Evolutionary conservation across 1,140 invertebrate genomes (phyloP).

Genomic region (Chionoecetes opilio): DNA sequence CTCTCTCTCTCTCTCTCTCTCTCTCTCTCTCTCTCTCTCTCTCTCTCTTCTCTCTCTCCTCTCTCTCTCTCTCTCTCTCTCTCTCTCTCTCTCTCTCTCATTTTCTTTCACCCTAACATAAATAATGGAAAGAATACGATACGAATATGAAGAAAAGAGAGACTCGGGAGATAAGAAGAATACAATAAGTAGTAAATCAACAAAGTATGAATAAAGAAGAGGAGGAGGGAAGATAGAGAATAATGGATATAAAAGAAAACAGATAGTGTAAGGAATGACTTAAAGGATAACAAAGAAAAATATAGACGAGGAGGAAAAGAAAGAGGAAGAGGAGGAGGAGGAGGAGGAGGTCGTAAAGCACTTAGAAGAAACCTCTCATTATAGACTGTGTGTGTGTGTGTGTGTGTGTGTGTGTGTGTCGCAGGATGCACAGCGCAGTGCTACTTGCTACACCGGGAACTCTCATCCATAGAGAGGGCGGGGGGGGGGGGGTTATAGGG

Average conservation of each 20-base stretch:
- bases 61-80: conserved; percentile 46
- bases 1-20: background rate
- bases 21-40: background rate
- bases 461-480: too few relatives aligned
- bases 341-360: too few relatives aligned
- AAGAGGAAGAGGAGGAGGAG: background rate
- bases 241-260: background rate
- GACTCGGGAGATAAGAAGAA: background rate
- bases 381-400: background rate
- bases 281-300: background rate
- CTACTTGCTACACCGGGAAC: too few relatives aligned
- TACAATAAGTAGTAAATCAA: background rate
- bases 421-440: too few relatives aligned
- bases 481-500: too few relatives aligned
- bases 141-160: background rate
- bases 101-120: background rate
- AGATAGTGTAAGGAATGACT: background rate
- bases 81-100: conserved; percentile 33
- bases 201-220: background rate
- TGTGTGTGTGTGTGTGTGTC: conserved; percentile 9
- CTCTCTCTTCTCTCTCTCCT: background rate
- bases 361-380: background rate
- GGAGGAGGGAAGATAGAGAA: background rate
- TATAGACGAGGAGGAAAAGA: background rate
- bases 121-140: too few relatives aligned